These are phyloP conservation scores for Zenarchopterus dispar DNA, from an alignment of 2,797 vertebrate species.

Conservation along the genomic window DNA sequence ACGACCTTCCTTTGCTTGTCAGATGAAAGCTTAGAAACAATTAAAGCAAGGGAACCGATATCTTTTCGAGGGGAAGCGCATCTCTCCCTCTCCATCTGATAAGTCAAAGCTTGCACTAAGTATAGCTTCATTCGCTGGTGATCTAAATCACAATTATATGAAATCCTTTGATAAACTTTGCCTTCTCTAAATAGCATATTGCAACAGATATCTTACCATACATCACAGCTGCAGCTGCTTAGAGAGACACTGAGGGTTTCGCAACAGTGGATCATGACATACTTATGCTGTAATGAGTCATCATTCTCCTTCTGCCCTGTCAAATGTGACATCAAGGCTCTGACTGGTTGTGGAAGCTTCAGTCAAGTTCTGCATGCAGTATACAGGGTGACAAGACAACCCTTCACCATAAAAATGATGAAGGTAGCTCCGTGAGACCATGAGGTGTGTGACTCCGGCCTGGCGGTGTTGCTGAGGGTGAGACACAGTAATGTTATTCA, in stretches of 20 bases:
- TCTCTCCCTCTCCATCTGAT: constrained; percentile 8
- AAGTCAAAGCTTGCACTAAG: constrained; percentile 9
- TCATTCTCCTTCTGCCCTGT: constrained; percentile 33
- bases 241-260: constrained; percentile 19
- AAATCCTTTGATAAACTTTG: constrained; percentile 9
- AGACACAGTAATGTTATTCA: constrained; percentile 70
- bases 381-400: constrained; percentile 69
- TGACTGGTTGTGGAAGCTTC: constrained; percentile 79
- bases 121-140: constrained; percentile 1
- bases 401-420: constrained; percentile 81
- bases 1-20: constrained; percentile 17
- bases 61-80: not conserved
- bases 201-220: constrained; percentile 18
- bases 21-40: constrained; percentile 17
- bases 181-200: not conserved
- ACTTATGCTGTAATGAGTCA: constrained; percentile 42
- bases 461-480: constrained; percentile 70
- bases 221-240: constrained; percentile 39
- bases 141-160: constrained; percentile 17
- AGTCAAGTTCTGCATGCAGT: constrained; percentile 75
- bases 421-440: constrained; percentile 65
- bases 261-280: constrained; percentile 31
- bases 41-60: constrained; percentile 13
- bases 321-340: constrained; percentile 80
- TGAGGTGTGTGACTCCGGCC: constrained; percentile 70